Conservation (phyloP, 1,140 invertebrate genomes). For the Gryon sp. region DNA sequence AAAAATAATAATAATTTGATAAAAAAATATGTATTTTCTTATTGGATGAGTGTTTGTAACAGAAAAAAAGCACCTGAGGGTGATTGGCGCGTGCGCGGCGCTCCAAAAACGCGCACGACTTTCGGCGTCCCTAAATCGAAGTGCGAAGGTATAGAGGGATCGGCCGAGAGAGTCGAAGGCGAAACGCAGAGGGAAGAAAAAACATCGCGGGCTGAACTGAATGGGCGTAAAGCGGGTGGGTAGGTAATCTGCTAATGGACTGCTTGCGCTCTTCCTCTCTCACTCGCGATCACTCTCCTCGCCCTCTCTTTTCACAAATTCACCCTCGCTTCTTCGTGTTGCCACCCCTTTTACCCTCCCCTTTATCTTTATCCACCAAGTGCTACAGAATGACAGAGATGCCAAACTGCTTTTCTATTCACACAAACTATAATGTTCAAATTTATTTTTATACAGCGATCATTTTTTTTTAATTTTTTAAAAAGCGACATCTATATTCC, state of each 20-base stretch:
- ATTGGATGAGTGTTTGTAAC: too few species aligned
- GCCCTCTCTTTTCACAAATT: constrained; percentile 49
- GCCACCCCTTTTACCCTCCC: constrained; percentile 3
- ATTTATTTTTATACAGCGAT: too few species aligned
- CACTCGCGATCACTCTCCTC: constrained; percentile 11
- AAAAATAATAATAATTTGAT: too few species aligned
- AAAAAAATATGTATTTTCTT: too few species aligned
- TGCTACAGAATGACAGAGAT: constrained; percentile 12
- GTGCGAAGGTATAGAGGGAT: constrained; percentile 32
- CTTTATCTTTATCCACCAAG: constrained; percentile 16
- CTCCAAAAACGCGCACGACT: constrained; percentile 12
- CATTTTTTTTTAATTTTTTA: too few species aligned
- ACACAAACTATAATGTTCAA: constrained; percentile 54
- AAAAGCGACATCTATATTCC: too few species aligned
- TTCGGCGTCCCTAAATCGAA: constrained; percentile 46
- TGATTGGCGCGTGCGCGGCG: constrained; percentile 37
- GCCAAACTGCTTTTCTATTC: background rate
- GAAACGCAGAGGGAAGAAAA: constrained; percentile 56
- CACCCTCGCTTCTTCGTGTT: constrained; percentile 55
- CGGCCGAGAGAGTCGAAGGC: constrained; percentile 53
- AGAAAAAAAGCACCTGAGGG: constrained; percentile 25
- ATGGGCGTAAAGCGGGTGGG: constrained; percentile 61
- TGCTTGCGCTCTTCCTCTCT: constrained; percentile 41
- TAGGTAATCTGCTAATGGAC: constrained; percentile 65
- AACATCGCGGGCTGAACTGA: constrained; percentile 59